phyloP scores from a whole-genome alignment of 30 jellyfish, hydroid and myxozoan genomes.

The Aurelia aurita complex sp. Pacific region DNA sequence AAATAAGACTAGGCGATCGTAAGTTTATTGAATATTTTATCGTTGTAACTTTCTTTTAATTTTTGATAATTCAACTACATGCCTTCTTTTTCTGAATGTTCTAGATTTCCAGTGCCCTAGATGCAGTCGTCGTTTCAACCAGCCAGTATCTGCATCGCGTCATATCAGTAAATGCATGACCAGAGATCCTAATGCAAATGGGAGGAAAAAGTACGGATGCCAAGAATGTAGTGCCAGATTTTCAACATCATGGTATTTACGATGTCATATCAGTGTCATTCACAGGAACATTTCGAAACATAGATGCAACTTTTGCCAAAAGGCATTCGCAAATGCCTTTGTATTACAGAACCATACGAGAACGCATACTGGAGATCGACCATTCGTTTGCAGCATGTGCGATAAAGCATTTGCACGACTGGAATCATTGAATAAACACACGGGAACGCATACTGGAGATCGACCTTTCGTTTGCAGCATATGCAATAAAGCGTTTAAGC shows the following conservation, averaged over 20 bases:
- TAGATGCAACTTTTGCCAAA: slow-evolving; percentile 43
- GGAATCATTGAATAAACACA: slow-evolving; percentile 38
- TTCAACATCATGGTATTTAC: slow-evolving; percentile 17
- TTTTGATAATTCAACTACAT: too few species aligned
- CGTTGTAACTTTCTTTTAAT: too few species aligned
- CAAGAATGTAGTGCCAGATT: slow-evolving; percentile 40
- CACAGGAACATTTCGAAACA: slow-evolving; percentile 28
- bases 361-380: background rate
- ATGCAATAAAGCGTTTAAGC: too few species aligned
- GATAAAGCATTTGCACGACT: slow-evolving; percentile 43
- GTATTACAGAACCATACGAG: slow-evolving; percentile 48
- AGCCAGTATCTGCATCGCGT: background rate
- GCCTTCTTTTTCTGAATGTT: too few species aligned
- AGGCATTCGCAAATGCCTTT: slow-evolving; percentile 49
- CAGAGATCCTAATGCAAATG: background rate
- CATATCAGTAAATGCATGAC: background rate
- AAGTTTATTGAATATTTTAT: too few species aligned
- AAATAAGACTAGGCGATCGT: too few species aligned
- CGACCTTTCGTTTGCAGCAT: too few species aligned
- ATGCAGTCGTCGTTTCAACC: background rate
- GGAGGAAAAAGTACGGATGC: slow-evolving; percentile 36
- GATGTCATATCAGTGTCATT: slow-evolving; percentile 45
- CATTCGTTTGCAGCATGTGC: slow-evolving; percentile 38
- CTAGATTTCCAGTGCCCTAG: background rate
- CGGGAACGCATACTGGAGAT: too few species aligned